Evolutionary conservation across 2,888 invertebrate species (phyloP), one percentile per base, ranked within the genome.

Genomic region (Eurois occulta): DNA sequence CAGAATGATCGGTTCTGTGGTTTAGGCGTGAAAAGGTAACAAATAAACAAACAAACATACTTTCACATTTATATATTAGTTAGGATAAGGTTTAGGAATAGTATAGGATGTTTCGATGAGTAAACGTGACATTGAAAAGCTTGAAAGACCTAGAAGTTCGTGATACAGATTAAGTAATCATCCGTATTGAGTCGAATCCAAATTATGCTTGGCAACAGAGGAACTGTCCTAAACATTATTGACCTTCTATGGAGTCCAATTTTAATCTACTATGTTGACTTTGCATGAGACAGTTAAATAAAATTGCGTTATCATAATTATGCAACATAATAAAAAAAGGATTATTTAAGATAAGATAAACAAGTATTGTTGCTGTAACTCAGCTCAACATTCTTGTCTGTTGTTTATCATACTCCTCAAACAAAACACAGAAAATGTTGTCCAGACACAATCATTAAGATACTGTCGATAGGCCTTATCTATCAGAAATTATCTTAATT

Each of bases 241-340:
- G 10, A 60, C 11, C 8, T 75, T 72, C 1, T 7, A 1, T 32
- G 32, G 46, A 71, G 24, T 43, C 1, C 16, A n/a, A 7, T 35
- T 55, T 62, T 62, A n/a, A 43, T 46, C 46, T 18, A 46, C 0
- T 21, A 21, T 13, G 41, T 16, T 16, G 2, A 41, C 28, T 62
- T 32, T 48, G 24, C 18, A 41, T 72, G 48, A 73, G 18, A 13
- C 2, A n/a, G 18, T 16, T 2, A 21, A 32, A 32, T 7, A 3
- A 58, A 58, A 28, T 28, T 58, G 2, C 41, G 32, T 41, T 75
- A 64, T 76, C 52, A 64, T 28, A 35, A 74, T 55, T 21, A 52
- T n/a, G 1, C n/a, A 64, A 32, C 64, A 35, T 35, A 41, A 21
- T 41, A 28, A 28, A 58, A 28, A 28, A 41, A 11, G 16, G 16